These are phyloP conservation scores for Macrocentrus cingulum DNA, from an alignment of 1,140 invertebrate genomes.

Conservation along the genomic window DNA sequence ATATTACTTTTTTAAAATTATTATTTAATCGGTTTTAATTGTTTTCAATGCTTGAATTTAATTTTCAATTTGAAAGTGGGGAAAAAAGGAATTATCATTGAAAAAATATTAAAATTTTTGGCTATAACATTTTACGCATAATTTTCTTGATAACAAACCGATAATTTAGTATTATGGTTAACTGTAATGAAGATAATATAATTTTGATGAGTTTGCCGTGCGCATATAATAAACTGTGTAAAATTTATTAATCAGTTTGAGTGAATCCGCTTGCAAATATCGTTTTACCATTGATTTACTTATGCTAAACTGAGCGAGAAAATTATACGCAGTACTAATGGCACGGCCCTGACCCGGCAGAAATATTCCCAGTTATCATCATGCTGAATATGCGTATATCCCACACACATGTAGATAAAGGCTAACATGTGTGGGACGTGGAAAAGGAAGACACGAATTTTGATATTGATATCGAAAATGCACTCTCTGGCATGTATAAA, in stretches of 20 bases:
- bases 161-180: not conserved
- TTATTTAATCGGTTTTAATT: no score
- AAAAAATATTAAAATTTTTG: no score
- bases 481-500: conserved; percentile 1
- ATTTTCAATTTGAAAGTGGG: no score
- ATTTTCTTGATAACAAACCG: no score
- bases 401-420: not conserved
- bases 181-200: not conserved
- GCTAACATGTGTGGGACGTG: no score
- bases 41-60: no score
- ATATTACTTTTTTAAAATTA: no score
- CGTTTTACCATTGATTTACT: not conserved
- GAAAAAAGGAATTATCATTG: no score
- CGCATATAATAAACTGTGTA: not conserved
- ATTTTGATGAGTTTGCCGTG: not conserved
- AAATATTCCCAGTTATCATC: conserved; percentile 1
- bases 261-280: not conserved
- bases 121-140: no score
- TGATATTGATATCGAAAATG: conserved; percentile 13
- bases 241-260: not conserved
- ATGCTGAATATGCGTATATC: conserved; percentile 8
- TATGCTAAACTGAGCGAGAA: not conserved
- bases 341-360: not conserved
- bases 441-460: not conserved
- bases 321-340: not conserved